A percentile compares a stretch with the other conserved stretches of the same genome.
phyloP scores from a whole-genome alignment of 30 jellyfish, hydroid and myxozoan genomes.

The Mastigias papua region DNA sequence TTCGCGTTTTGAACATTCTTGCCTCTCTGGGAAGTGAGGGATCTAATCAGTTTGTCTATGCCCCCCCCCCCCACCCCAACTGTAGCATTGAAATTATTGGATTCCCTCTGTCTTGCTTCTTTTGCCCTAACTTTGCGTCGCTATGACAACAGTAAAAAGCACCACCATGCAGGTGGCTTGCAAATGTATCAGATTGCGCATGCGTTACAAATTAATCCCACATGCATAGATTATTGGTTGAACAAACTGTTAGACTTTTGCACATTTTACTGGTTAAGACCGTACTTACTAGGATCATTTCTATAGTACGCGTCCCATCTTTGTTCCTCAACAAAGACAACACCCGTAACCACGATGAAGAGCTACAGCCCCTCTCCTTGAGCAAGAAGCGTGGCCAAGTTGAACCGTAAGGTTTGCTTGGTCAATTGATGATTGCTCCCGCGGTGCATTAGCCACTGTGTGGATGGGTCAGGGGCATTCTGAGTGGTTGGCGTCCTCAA shows the following conservation, averaged over 20 bases:
- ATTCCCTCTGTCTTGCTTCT: no score
- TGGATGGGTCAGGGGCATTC: constrained; percentile 84
- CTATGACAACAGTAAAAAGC: no score
- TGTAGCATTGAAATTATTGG: no score
- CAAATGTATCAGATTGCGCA: constrained; percentile 15
- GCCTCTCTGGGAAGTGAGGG: no score
- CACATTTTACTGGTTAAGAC: constrained; percentile 42
- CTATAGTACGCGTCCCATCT: constrained; percentile 99
- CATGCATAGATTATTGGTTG: background rate
- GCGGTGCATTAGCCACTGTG: constrained; percentile 50
- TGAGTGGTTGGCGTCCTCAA: constrained; percentile 65
- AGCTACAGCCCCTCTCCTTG: constrained; percentile 82
- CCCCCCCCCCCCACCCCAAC: no score
- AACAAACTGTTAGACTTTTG: background rate
- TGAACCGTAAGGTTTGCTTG: background rate
- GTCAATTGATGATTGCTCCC: constrained; percentile 92
- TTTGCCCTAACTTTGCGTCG: no score
- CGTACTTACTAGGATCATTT: constrained; percentile 98
- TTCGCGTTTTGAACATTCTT: no score
- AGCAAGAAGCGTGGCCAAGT: constrained; percentile 86
- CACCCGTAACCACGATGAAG: constrained; percentile 93
- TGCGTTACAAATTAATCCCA: constrained; percentile 23
- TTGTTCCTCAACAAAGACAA: constrained; percentile 89
- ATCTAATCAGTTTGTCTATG: no score
- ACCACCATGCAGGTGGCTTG: no score